These are phyloP conservation scores for Cichlasoma orientale DNA, from an alignment of 2,797 vertebrate species.

Conservation along the genomic window DNA sequence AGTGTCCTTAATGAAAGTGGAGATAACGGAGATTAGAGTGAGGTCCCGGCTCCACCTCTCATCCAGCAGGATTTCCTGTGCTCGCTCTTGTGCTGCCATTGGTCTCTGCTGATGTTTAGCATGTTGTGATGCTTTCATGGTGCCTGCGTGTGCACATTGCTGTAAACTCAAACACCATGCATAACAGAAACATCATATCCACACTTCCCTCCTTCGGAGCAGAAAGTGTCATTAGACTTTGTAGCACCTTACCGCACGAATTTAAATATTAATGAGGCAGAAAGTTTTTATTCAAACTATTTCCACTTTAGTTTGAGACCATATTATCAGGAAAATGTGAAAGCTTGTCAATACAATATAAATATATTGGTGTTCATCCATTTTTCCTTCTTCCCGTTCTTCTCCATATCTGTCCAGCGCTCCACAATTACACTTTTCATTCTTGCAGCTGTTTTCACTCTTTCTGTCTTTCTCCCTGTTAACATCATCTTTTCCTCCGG, in stretches of 20 bases:
- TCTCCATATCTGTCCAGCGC: too few species aligned
- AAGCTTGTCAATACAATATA: background rate
- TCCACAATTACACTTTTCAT: background rate
- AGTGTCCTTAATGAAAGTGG: background rate
- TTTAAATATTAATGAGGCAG: slow-evolving; percentile 33
- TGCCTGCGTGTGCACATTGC: background rate
- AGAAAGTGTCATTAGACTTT: slow-evolving; percentile 20
- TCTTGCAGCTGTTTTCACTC: background rate
- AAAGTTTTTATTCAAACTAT: background rate
- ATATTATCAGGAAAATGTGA: background rate
- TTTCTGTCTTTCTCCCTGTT: background rate
- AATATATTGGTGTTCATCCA: background rate
- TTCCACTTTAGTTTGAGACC: background rate
- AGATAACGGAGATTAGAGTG: background rate
- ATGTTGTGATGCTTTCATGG: background rate
- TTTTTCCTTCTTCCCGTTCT: background rate
- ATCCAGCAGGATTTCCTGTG: background rate
- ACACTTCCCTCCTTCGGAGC: background rate
- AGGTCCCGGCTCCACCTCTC: background rate
- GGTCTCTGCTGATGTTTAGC: background rate
- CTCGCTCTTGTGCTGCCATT: background rate
- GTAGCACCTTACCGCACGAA: slow-evolving; percentile 18
- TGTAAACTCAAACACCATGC: background rate
- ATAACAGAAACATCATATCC: slow-evolving; percentile 9
- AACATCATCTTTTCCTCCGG: background rate